Evolutionary conservation across 2,797 vertebrate genomes (phyloP).

Genomic region (Aplochiton taeniatus): DNA sequence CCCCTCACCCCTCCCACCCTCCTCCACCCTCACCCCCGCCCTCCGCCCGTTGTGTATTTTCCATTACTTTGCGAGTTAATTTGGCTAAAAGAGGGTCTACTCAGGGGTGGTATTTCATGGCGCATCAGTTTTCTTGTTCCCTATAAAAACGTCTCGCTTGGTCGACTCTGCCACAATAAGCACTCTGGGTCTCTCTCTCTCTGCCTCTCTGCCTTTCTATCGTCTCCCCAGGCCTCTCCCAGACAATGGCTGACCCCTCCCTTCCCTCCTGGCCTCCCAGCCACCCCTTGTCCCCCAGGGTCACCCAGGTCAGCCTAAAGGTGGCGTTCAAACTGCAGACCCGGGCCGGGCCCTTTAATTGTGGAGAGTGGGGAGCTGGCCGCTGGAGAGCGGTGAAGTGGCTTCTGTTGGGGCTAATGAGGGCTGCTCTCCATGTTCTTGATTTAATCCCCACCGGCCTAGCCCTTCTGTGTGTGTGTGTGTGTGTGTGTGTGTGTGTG

Average conservation of each 20-base stretch:
- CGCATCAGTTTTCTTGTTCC: slow-evolving; percentile 41
- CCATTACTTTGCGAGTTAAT: slow-evolving; percentile 51
- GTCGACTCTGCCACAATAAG: background rate
- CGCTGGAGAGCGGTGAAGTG: slow-evolving; percentile 43
- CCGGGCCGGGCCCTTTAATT: slow-evolving; percentile 55
- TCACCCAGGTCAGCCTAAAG: slow-evolving; percentile 29
- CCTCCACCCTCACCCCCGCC: background rate
- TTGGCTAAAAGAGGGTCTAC: slow-evolving; percentile 49
- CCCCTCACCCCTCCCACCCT: background rate
- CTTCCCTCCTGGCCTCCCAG: slow-evolving; percentile 16
- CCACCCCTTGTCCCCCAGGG: slow-evolving; percentile 49
- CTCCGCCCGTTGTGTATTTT: slow-evolving; percentile 22
- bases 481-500: background rate
- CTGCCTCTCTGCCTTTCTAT: background rate
- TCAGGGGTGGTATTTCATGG: slow-evolving; percentile 40
- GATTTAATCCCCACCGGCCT: slow-evolving; percentile 59
- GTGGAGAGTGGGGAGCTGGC: slow-evolving; percentile 43
- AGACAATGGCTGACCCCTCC: slow-evolving; percentile 19
- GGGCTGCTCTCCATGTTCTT: slow-evolving; percentile 55
- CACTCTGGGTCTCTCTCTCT: background rate
- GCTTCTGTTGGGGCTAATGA: slow-evolving; percentile 48
- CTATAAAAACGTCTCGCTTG: slow-evolving; percentile 15
- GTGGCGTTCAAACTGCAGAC: slow-evolving; percentile 30
- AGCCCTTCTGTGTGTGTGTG: background rate
- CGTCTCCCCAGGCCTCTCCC: background rate